Conservation (phyloP, 2,797 vertebrate species). For the Lutjanus argentimaculatus region DNA sequence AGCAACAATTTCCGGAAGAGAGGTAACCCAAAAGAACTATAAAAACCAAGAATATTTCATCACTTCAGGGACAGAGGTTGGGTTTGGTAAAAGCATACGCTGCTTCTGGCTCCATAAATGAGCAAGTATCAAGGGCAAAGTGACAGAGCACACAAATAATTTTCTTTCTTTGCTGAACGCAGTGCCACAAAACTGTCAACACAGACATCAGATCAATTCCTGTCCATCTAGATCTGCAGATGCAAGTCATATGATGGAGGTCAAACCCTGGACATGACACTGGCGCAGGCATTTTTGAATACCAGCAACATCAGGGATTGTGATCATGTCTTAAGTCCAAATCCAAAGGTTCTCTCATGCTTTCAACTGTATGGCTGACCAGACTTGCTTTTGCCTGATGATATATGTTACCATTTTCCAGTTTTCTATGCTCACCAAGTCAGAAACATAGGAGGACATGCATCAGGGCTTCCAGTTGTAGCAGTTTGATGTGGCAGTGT, state of each 20-base stretch:
- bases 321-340: neutral
- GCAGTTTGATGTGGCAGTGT: neutral
- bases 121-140: neutral
- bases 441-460: neutral
- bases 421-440: neutral
- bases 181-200: neutral
- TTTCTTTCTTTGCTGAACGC: slow-evolving; percentile 4
- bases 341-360: neutral
- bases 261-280: slow-evolving; percentile 8
- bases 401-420: neutral
- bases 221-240: neutral
- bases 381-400: neutral
- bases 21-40: neutral
- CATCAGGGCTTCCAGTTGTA: neutral
- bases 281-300: neutral
- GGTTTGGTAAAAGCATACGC: neutral
- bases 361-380: neutral
- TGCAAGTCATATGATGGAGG: neutral
- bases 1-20: neutral
- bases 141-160: neutral
- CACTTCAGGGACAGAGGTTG: neutral
- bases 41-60: slow-evolving; percentile 4
- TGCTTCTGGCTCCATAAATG: slow-evolving; percentile 3
- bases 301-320: neutral
- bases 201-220: neutral